Conservation (phyloP, 2,888 invertebrate species). For the Melitaea athalia region DNA sequence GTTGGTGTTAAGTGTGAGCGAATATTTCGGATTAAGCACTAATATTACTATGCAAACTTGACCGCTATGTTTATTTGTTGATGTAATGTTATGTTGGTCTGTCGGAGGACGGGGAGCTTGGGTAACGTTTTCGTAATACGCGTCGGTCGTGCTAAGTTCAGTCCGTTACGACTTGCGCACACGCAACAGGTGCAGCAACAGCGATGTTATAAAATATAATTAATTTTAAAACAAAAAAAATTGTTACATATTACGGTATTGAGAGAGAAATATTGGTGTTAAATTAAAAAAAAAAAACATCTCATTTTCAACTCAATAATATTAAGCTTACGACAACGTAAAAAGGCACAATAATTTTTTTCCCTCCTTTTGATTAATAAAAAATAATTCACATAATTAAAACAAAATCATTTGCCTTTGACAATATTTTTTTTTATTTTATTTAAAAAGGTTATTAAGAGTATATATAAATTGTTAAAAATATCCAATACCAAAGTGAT, state of each 20-base stretch:
- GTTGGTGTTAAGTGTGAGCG: background rate
- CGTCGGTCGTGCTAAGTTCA: slow-evolving; percentile 17
- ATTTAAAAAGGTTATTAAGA: too few relatives aligned
- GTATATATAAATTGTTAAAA: background rate
- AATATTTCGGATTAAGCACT: background rate
- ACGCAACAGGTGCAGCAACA: background rate
- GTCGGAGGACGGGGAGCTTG: slow-evolving; percentile 15
- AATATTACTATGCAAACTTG: slow-evolving; percentile 30
- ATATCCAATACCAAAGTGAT: background rate
- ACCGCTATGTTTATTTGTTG: slow-evolving; percentile 31
- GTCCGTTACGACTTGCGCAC: slow-evolving; percentile 10
- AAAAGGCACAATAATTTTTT: too few relatives aligned
- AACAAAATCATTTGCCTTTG: too few relatives aligned
- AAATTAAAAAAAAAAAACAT: too few relatives aligned
- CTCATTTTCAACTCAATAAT: too few relatives aligned
- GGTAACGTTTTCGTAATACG: slow-evolving; percentile 18
- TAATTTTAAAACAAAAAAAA: background rate
- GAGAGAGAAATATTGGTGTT: background rate
- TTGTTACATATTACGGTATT: background rate
- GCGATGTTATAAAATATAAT: background rate
- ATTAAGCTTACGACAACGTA: too few relatives aligned
- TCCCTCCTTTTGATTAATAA: too few relatives aligned
- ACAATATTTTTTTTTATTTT: too few relatives aligned
- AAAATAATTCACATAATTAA: too few relatives aligned
- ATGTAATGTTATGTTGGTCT: slow-evolving; percentile 27